Evolutionary conservation across 1,140 invertebrate species (phyloP).

Genomic region (Diuraphis noxia): DNA sequence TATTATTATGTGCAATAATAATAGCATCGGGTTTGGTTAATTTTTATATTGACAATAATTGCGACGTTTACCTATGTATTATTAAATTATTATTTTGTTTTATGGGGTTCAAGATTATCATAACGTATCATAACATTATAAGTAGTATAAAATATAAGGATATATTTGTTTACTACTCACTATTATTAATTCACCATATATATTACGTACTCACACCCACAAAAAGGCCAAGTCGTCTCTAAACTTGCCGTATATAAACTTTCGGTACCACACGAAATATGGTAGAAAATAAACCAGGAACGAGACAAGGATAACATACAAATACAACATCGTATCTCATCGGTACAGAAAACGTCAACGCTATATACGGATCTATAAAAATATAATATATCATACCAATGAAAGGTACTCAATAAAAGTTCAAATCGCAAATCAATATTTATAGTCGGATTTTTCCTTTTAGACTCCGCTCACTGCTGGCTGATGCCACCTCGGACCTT

Average conservation of each 20-base stretch:
- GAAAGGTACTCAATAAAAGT: not conserved
- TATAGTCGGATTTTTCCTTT: not conserved
- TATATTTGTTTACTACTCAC: not conserved
- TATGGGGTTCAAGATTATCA: too few species aligned
- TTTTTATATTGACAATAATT: too few species aligned
- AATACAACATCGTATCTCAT: not conserved
- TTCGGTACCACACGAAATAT: not conserved
- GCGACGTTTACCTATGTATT: too few species aligned
- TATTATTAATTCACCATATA: not conserved
- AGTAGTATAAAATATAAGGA: not conserved
- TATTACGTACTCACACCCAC: not conserved
- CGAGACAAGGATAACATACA: not conserved
- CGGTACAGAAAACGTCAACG: not conserved
- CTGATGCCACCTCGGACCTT: not conserved
- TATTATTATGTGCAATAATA: too few species aligned
- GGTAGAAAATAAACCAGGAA: not conserved
- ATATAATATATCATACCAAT: not conserved
- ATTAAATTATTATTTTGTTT: too few species aligned
- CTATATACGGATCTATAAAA: not conserved
- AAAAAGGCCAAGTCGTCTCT: not conserved
- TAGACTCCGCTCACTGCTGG: not conserved
- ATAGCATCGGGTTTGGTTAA: too few species aligned
- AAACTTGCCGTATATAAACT: not conserved
- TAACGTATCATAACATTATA: not conserved
- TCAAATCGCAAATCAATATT: conserved; percentile 13